Base-by-base conservation (phyloP, 2,888 invertebrate genomes). In the Agapostemon virescens region DNA sequence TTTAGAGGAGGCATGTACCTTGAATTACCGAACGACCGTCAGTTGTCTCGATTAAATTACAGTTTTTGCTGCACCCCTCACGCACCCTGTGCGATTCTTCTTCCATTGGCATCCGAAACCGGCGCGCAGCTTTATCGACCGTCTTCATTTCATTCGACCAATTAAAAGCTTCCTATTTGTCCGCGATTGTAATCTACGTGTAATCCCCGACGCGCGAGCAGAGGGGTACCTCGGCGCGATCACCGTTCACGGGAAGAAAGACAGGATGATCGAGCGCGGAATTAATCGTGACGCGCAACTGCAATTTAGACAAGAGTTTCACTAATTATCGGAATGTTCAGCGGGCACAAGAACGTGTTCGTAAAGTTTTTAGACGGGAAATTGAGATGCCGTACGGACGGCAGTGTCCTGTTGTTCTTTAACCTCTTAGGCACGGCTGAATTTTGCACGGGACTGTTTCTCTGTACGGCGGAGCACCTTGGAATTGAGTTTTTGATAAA, bases 31-130 rank as follows among this genome's bases (percentile, higher is more conserved):
- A 30, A 63, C 66, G 49, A 49, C 20, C 45, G 15, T 33, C 40
- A 36, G 45, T n/a, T 40, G 55, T 63, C 20, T 36, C n/a, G 63
- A 71, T 55, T 72, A 67, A 67, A 74, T 74, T 80, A 79, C 20
- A 23, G 26, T 67, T 73, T 64, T 85, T 73, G 2, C 5, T 1
- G 9, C 20, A 0, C 30, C 11, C 23, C 20, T 11, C 58, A 17
- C 17, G 7, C 58, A 7, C 30, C 58, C n/a, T n/a, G 9, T 33
- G 17, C 36, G 63, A 63, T 36, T n/a, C 36, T 11, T n/a, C n/a
- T 33, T 33, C 63, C 13, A n/a, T 36, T 6, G 36, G 26, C 69
- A 40, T 13, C 26, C 11, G 55, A n/a, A 11, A 55, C 2, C 38
- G 13, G 4, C 38, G 4, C 38, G 33, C 36, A 36, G 36, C n/a